Conservation (phyloP, 2,113 vertebrate species). For the Lagenorhynchus albirostris region DNA sequence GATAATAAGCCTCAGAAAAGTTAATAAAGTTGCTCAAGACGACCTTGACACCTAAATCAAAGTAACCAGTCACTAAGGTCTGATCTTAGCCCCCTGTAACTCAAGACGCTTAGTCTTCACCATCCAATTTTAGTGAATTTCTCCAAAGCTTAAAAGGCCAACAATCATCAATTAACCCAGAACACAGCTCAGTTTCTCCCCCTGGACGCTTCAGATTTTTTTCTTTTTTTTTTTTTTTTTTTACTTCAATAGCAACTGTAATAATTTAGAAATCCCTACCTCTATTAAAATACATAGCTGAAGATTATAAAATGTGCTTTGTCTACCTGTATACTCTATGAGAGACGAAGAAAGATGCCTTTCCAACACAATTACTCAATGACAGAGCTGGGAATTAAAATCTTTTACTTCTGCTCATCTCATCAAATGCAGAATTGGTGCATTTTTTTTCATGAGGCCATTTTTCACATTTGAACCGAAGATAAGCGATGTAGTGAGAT, state of each 20-base stretch:
- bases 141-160: background rate
- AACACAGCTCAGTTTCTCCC: background rate
- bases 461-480: conserved; percentile 52
- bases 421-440: conserved; percentile 1
- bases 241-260: background rate
- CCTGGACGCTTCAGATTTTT: background rate
- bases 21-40: background rate
- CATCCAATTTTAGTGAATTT: background rate
- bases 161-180: background rate
- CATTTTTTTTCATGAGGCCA: background rate
- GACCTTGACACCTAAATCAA: background rate
- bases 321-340: background rate
- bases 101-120: background rate
- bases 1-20: background rate
- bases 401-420: conserved; percentile 15
- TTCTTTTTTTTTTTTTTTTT: background rate
- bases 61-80: background rate
- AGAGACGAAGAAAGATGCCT: background rate
- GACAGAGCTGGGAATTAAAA: conserved; percentile 7
- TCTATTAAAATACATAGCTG: background rate
- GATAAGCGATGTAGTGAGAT: conserved; percentile 43
- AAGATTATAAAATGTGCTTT: background rate
- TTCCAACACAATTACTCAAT: background rate
- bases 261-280: background rate
- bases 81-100: background rate